phyloP scores from a whole-genome alignment of 2,797 vertebrate species.

The Acrocephalus scirpaceus region DNA sequence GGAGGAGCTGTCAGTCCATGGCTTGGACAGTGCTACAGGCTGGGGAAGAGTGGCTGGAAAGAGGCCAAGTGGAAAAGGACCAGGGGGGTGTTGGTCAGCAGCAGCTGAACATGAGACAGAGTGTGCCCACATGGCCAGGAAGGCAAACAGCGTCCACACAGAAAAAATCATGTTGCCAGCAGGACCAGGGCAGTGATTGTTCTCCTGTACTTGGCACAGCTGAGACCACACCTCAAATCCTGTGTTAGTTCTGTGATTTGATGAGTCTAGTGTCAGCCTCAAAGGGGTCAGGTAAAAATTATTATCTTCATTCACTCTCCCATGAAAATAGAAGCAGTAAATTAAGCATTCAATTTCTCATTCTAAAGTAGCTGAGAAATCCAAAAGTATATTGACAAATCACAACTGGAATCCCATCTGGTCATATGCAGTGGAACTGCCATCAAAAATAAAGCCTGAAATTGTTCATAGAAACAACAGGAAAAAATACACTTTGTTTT shows the following conservation, averaged over 20 bases:
- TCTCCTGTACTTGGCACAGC: background rate
- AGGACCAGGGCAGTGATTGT: background rate
- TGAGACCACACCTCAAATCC: background rate
- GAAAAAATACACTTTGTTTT: background rate
- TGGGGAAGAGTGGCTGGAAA: background rate
- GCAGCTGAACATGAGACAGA: background rate
- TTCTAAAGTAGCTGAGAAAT: slow-evolving; percentile 4
- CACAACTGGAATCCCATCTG: background rate
- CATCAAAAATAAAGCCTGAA: background rate
- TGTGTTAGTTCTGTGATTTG: fast-evolving
- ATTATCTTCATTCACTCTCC: background rate
- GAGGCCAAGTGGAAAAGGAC: fast-evolving
- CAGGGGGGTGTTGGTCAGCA: fast-evolving
- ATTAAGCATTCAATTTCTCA: background rate
- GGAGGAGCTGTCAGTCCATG: background rate
- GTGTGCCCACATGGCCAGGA: background rate
- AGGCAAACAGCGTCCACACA: fast-evolving
- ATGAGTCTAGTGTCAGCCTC: background rate
- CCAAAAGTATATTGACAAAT: background rate
- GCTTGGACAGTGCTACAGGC: background rate
- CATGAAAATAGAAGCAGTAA: background rate
- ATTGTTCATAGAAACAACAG: background rate
- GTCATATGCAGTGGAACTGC: background rate
- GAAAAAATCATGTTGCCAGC: background rate
- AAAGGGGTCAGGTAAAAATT: background rate